Evolutionary conservation across 1,140 invertebrate species (phyloP).

Genomic region (Atta colombica): DNA sequence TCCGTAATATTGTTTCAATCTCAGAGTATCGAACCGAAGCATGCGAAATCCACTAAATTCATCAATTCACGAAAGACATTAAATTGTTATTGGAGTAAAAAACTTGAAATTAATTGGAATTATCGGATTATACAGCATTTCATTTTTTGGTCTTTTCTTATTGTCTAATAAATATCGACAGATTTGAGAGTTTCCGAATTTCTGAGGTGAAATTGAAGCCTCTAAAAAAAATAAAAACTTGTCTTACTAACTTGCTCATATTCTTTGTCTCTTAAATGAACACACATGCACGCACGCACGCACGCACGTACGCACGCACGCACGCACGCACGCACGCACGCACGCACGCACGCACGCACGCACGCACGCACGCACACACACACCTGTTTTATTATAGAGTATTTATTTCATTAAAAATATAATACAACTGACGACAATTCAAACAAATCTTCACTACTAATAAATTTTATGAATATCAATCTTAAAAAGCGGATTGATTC

Average conservation of each 20-base stretch:
- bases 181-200: not conserved
- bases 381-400: not conserved
- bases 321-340: too few species aligned
- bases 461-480: not conserved
- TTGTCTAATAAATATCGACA: not conserved
- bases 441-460: not conserved
- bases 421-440: not conserved
- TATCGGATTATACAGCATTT: constrained; percentile 1
- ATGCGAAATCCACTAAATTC: constrained; percentile 24
- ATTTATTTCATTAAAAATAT: not conserved
- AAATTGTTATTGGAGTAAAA: constrained; percentile 25
- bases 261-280: not conserved
- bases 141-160: not conserved
- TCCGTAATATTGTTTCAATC: constrained; percentile 27
- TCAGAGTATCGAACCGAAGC: not conserved
- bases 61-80: constrained; percentile 11
- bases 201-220: not conserved
- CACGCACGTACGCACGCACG: too few species aligned
- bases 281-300: too few species aligned
- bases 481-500: not conserved
- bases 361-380: too few species aligned
- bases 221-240: not conserved
- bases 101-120: constrained; percentile 8
- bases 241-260: not conserved
- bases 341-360: too few species aligned